Base-by-base conservation (phyloP, 2,888 invertebrate species). In the Thalpophila matura region DNA sequence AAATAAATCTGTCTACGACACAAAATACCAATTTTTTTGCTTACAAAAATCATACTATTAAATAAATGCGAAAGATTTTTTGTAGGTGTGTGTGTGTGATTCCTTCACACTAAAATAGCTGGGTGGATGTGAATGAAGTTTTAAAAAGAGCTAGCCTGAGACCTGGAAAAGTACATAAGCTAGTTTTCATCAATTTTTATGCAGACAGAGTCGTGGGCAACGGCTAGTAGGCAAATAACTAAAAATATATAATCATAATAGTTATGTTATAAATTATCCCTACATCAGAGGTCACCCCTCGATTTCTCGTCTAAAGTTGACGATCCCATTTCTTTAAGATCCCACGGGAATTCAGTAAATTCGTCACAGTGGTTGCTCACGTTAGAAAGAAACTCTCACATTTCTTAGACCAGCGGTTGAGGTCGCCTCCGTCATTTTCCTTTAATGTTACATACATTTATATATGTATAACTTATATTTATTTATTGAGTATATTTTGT, bases 351-450 rank as follows among this genome's bases (percentile, higher is more conserved):
- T 53, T 49, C 74, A 51, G 68, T 53, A 47, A 43, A 68, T 58
- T 69, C 49, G 69, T 69, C 69, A 68, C 74, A 69, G 74, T 45
- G 60, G 69, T 68, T 74, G 74, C 53, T 35, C 40, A 20, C 46
- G 43, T 22, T 26, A 74, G 29, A 45, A 74, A 53, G 22, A 38
- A 74, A 66, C 66, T 68, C 61, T 59, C 58, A 9, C 26, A 50
- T 67, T 65, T 72, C 67, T 57, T 35, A 35, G 40, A 29, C 29
- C 65, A 43, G 27, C 26, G n/a, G 40, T 33, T 14, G 51, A 49
- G 69, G 69, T 59, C 49, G 43, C 33, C 33, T 68, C 47, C 74
- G 42, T 49, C 33, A 73, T 68, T 43, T 74, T 47, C 45, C 51
- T 69, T 69, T 53, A 29, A 58, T 45, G 47, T 74, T 26, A 49